phyloP scores from a whole-genome alignment of 2,113 vertebrate species.

The Gobio gobio region DNA sequence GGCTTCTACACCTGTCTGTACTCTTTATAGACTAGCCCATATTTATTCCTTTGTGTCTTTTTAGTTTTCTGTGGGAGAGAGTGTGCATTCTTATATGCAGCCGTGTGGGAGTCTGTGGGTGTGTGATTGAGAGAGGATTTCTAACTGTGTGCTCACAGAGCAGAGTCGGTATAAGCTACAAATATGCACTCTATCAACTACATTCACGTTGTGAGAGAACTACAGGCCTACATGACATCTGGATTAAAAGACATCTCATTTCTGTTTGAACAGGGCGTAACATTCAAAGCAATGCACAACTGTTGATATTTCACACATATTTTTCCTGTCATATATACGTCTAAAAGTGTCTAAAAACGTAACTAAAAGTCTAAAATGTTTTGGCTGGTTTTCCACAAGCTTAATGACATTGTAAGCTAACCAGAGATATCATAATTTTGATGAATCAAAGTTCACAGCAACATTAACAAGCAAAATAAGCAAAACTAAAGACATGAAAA shows the following conservation, averaged over 20 bases:
- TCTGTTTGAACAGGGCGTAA: neutral
- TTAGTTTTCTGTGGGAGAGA: conserved; percentile 59
- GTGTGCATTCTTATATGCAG: conserved; percentile 13
- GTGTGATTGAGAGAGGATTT: conserved; percentile 65
- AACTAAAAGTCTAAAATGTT: neutral
- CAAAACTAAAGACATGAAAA: neutral
- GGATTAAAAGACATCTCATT: conserved; percentile 12
- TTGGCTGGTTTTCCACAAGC: neutral
- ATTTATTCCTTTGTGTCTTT: conserved; percentile 52
- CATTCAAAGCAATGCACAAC: neutral
- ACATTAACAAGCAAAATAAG: neutral
- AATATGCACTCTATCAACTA: neutral
- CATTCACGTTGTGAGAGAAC: neutral
- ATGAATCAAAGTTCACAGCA: neutral
- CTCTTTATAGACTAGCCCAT: conserved; percentile 44
- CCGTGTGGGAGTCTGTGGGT: conserved; percentile 72
- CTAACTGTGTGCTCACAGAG: conserved; percentile 29
- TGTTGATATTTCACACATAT: neutral
- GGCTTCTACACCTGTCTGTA: conserved; percentile 28
- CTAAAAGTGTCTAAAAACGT: neutral
- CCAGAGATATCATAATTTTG: neutral
- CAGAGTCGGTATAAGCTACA: conserved; percentile 4
- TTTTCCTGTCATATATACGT: neutral
- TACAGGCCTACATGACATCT: neutral
- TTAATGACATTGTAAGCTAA: neutral